Percentiles rank a stretch among this genome's conserved stretches.
Evolutionary conservation across 2,113 vertebrate species (phyloP).

Genomic region (Nestor notabilis): DNA sequence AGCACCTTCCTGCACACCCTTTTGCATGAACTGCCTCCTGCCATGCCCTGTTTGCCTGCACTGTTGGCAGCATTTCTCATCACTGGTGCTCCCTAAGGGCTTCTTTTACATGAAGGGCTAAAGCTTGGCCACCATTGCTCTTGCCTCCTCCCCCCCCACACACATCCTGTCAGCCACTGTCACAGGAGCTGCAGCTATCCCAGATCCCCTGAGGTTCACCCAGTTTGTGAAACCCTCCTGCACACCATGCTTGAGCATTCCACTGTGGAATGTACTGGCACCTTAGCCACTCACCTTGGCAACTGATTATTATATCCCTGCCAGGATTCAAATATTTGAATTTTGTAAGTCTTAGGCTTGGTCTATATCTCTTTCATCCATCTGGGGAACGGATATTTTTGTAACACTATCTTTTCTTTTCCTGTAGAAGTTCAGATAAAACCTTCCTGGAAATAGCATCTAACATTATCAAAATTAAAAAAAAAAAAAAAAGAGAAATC

Average conservation of each 20-base stretch:
- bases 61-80: not conserved
- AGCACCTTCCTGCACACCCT: not conserved
- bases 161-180: not conserved
- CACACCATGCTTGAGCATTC: not conserved
- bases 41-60: not conserved
- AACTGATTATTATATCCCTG: not conserved
- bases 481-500: too few species aligned
- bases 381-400: not conserved
- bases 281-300: accelerated
- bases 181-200: not conserved
- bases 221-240: not conserved
- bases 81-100: not conserved
- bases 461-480: not conserved
- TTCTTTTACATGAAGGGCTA: not conserved
- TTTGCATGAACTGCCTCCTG: not conserved
- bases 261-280: not conserved
- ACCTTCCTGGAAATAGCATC: not conserved
- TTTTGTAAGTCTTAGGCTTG: not conserved
- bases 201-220: not conserved
- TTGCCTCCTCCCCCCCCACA: too few species aligned
- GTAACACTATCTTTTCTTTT: not conserved
- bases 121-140: not conserved
- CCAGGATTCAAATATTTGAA: not conserved
- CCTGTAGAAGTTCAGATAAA: not conserved
- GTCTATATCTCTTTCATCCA: not conserved